Evolutionary conservation across 2,113 vertebrate species (phyloP), one percentile per base, ranked within the genome.

Genomic region (Orcinus orca): DNA sequence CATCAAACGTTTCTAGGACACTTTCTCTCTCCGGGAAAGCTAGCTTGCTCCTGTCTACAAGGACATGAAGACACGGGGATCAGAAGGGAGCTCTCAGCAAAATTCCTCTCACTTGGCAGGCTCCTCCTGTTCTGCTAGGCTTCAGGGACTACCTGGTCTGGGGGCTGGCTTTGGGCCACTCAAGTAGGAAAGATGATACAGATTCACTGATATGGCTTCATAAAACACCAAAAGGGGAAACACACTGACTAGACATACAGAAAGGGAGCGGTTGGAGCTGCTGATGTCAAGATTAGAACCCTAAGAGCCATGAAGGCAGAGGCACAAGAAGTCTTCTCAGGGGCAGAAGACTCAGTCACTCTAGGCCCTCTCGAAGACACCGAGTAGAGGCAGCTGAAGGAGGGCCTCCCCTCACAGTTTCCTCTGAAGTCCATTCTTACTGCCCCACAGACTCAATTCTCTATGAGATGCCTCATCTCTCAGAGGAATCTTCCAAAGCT

Each of bases 161-260:
- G 84, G 92, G 90, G 92, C 92, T 93, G 90, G 95, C 95, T 95
- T 79, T 92, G 80, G 97, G 96, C 82, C 70, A 95, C 95, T 97
- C 89, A 77, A 84, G n/a, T 71, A 97, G 41, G 76, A 95, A 97
- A 97, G 71, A 83, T 79, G 84, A 96, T 77, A 81, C 11, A 76
- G 53, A 97, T 90, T 98, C 95, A 95, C 71, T 96, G 86, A 97
- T 97, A 98, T 91, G 98, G 97, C 97, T 98, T 98, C 97, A 97
- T 97, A 94, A 98, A 97, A 98, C 91, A 98, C 89, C 93, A 89
- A 97, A 96, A 93, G 93, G 95, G 97, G 97, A 97, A 83, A 97
- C 98, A 97, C 97, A 98, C 44, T 76, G 96, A 98, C 94, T 93
- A 97, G 97, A 98, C 97, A 88, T 86, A 95, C 65, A 97, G 93